Evolutionary conservation across 2,888 invertebrate species (phyloP).

Genomic region (Sinhomidia bicolor): DNA sequence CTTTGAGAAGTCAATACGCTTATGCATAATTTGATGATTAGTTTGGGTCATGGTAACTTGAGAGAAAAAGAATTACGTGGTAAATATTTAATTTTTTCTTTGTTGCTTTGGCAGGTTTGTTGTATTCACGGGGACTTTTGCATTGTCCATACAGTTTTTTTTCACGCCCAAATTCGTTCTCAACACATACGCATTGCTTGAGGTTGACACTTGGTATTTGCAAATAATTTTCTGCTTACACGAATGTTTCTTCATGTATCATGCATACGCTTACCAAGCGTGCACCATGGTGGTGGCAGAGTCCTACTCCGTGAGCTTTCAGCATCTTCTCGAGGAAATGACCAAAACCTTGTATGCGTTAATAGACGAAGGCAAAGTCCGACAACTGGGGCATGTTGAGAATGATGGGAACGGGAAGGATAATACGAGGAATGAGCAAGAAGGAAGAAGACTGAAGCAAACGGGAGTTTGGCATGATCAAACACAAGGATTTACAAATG

Average conservation of each 20-base stretch:
- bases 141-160: constrained; percentile 69
- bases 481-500: constrained; percentile 46
- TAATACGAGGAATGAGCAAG: neutral
- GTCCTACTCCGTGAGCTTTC: constrained; percentile 62
- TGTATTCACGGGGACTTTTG: constrained; percentile 69
- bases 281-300: constrained; percentile 73
- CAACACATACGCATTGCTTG: constrained; percentile 68
- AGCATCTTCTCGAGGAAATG: constrained; percentile 72
- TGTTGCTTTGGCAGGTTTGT: constrained; percentile 60
- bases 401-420: neutral
- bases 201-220: constrained; percentile 58
- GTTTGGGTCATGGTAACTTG: too few species aligned
- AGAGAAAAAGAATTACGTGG: too few species aligned
- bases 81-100: neutral
- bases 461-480: constrained; percentile 49
- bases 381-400: constrained; percentile 27
- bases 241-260: constrained; percentile 73
- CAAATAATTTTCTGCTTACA: constrained; percentile 72
- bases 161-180: constrained; percentile 67
- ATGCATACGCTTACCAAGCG: constrained; percentile 70
- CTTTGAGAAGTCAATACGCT: too few species aligned
- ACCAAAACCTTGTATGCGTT: constrained; percentile 54
- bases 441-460: constrained; percentile 1
- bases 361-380: constrained; percentile 42
- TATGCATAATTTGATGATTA: too few species aligned